These are phyloP conservation scores for Hippocampus mohnikei DNA, from an alignment of 2,113 vertebrate genomes.

Conservation along the genomic window DNA sequence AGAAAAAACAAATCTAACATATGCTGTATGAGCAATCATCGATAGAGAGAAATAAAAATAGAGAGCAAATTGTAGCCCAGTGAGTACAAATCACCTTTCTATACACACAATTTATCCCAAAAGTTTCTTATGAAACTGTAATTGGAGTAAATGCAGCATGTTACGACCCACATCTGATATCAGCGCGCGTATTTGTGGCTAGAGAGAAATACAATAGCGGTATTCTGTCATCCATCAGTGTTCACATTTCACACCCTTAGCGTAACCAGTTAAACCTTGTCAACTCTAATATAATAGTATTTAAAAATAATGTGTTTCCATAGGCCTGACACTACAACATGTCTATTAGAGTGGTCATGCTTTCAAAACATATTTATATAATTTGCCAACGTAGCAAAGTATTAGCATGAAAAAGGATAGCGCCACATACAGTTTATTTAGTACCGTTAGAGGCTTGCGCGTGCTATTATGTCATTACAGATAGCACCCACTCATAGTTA, in stretches of 20 bases:
- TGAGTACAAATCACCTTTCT: too few relatives aligned
- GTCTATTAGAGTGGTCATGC: not conserved
- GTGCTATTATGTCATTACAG: not conserved
- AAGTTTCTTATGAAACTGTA: too few relatives aligned
- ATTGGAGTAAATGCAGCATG: too few relatives aligned
- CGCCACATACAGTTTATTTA: not conserved
- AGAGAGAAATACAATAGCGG: too few relatives aligned
- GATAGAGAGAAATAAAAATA: not conserved
- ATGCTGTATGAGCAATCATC: not conserved
- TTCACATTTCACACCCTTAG: too few relatives aligned
- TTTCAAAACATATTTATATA: not conserved
- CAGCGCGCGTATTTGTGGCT: too few relatives aligned
- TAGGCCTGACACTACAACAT: not conserved
- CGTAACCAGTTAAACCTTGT: not conserved
- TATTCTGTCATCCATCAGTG: too few relatives aligned
- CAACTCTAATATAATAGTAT: not conserved
- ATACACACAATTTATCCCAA: too few relatives aligned
- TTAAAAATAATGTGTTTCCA: not conserved
- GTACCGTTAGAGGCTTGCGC: not conserved
- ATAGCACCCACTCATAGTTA: not conserved
- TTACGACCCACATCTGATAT: too few relatives aligned
- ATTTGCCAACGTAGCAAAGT: not conserved
- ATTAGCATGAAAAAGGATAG: too few relatives aligned
- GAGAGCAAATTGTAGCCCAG: not conserved
- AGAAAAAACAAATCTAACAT: not conserved